Base-by-base conservation (phyloP, 2,797 vertebrate species). In the Urophycis tenuis region DNA sequence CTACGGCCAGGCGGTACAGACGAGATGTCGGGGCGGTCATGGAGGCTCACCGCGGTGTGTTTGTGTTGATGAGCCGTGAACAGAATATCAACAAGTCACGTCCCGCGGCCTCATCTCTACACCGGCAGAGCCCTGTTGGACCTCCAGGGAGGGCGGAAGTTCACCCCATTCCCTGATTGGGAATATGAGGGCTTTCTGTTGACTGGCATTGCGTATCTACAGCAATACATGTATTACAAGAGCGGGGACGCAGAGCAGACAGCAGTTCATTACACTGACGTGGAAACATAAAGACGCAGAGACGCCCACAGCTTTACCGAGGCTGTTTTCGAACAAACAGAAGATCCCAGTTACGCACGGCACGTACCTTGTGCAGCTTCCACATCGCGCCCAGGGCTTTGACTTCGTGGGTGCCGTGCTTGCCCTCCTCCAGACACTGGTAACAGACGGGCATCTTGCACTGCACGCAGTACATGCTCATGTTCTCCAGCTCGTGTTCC, bases 391-490 rank as follows among this genome's bases (percentile, higher is more conserved):
- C 97, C 81, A 99, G 85, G 2, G 97, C 97, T 87, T 98, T 98
- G 85, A 99, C 97, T 81, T 99, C 97, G 35, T 99, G 97, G 69
- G 95, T 95, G 81, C 94, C 93, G 89, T 99, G 97, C 74, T 95
- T 96, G 64, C 97, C 97, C 81, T 98, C 97, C 81, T 99, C 97
- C 87, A 99, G 85, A 89, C 97, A 99, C 93, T 99, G 97, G 88
- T 99, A 99, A 71, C 97, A 99, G 22, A 99, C 97, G 0, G 97
- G 97, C 85, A 87, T 94, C 92, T 97, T 97, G 86, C 97, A 99
- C 90, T 96, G 96, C 35, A 97, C 97, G 79, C 97, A 99, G 93
- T 99, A 99, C 97, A 99, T 99, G 93, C 96, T 98, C 78, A 98
- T 95, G 81, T 99, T 99, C 92, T 99, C 97, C 88, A 99, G 94